Base-by-base conservation (phyloP, 2,888 invertebrate genomes). In the Mylabris sibirica region DNA sequence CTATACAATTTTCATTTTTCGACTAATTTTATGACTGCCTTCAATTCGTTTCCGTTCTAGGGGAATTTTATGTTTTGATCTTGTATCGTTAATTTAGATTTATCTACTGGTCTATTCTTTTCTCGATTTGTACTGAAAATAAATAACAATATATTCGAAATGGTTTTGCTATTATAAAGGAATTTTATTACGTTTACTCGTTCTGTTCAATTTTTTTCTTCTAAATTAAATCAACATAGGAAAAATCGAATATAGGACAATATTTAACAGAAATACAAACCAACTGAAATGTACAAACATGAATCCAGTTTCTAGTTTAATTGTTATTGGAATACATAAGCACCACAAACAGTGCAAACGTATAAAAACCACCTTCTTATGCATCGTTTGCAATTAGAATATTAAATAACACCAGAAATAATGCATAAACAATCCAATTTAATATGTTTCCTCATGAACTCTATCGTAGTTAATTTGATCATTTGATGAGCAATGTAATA, bases 81-180 rank as follows among this genome's bases (percentile, higher is more conserved):
- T 49, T 53, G 53, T 53, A 24, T 53, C 53, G 24, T 53, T 53
- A 53, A 53, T 53, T 53, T 53, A 24, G 53, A 53, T 53, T 53
- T 53, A 53, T 53, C 12, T 4, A 4, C 12, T 49, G 24, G 53
- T 53, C 53, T 53, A 53, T 53, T 53, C 22, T 22, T 53, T 53
- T 12, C 12, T 24, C 53, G 24, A 53, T 53, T 24, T 53, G 22
- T 12, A 3, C 17, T 9, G 49, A 30, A 30, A 30, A 4, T n/a
- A 44, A 44, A 44, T 17, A 44, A 17, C n/a, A 20, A 49, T 17
- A 17, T 20, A 49, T 49, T 44, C 12, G 44, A 49, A 49, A 20
- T 49, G 20, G 49, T 49, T 49, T 17, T 44, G 20, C 49, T 20
- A 49, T 49, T 49, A 20, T 11, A 20, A 8, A 3, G 9, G 20